Conservation (phyloP, 2,113 vertebrate species). For the Phalacrocorax pelagicus region DNA sequence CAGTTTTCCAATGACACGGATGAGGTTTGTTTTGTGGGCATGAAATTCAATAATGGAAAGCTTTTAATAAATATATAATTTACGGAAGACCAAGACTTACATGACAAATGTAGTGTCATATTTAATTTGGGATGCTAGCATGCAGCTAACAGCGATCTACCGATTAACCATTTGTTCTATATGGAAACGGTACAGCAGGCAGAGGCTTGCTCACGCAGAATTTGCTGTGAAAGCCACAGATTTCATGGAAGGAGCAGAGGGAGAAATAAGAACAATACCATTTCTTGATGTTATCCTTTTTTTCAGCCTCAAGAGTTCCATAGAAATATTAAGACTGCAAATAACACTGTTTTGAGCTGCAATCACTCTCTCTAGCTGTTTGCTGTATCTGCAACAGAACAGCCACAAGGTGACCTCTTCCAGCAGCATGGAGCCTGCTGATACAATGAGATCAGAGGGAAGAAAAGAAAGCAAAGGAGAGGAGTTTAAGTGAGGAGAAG, state of each 20-base stretch:
- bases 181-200: accelerated
- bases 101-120: slow-evolving; percentile 64
- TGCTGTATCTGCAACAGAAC: neutral
- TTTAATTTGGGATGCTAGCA: slow-evolving; percentile 66
- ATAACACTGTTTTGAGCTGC: slow-evolving; percentile 24
- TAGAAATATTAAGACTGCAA: slow-evolving; percentile 44
- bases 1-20: slow-evolving; percentile 54
- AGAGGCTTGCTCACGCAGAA: neutral
- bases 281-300: slow-evolving; percentile 9
- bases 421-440: neutral
- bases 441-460: neutral
- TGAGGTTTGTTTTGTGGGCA: slow-evolving; percentile 56
- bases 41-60: slow-evolving; percentile 64
- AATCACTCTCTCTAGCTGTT: slow-evolving; percentile 23
- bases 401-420: slow-evolving; percentile 42
- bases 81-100: slow-evolving; percentile 39
- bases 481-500: neutral
- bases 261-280: neutral
- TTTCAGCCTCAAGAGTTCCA: slow-evolving; percentile 29
- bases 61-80: slow-evolving; percentile 71
- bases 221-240: neutral
- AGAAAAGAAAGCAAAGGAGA: neutral
- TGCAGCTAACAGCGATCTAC: slow-evolving; percentile 45
- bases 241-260: neutral
- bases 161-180: slow-evolving; percentile 53